Base-by-base conservation (phyloP, 1,140 invertebrate species). In the Neocloeon triangulifer region DNA sequence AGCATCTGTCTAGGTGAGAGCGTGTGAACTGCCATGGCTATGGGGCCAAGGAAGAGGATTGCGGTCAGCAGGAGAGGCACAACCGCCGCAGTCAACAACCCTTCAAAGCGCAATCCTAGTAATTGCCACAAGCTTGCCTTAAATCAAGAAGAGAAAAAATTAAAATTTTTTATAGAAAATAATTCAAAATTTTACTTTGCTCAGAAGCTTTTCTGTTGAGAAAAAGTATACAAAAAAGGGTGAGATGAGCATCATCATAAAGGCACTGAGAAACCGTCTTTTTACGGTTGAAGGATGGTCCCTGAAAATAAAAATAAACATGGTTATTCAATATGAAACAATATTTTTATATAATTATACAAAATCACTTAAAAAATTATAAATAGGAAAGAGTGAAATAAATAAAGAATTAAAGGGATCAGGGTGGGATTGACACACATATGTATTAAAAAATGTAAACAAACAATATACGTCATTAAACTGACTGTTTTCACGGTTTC, bases 281-380 rank as follows among this genome's bases (percentile, higher is more conserved):
- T 82, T 86, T 38, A 92, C 85, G 2, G 72, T 82, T n/a, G 69
- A 63, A 5, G 82, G 78, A 55, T 89, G 80, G 49, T 86, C 73
- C 42, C 80, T 81, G 56, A 44, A 71, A 62, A 42, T 41, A 45
- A 39, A 43, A 50, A 41, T 38, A 38, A 18, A 39, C 10, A 19
- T 13, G 19, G 25, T 18, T 17, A 15, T 14, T 5, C 14, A 10
- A 10, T 12, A 14, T 10, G 10, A 5, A 27, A 15, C 13, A 14
- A n/a, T n/a, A n/a, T n/a, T n/a, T n/a, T n/a, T n/a, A n/a, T n/a
- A n/a, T n/a, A n/a, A n/a, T n/a, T n/a, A n/a, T n/a, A n/a, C n/a
- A n/a, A n/a, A n/a, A n/a, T n/a, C n/a, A n/a, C n/a, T n/a, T n/a
- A n/a, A n/a, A n/a, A n/a, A n/a, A n/a, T n/a, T n/a, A n/a, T n/a